Conservation (phyloP, 2,113 vertebrate genomes). For the Gracilinanus agilis region DNA sequence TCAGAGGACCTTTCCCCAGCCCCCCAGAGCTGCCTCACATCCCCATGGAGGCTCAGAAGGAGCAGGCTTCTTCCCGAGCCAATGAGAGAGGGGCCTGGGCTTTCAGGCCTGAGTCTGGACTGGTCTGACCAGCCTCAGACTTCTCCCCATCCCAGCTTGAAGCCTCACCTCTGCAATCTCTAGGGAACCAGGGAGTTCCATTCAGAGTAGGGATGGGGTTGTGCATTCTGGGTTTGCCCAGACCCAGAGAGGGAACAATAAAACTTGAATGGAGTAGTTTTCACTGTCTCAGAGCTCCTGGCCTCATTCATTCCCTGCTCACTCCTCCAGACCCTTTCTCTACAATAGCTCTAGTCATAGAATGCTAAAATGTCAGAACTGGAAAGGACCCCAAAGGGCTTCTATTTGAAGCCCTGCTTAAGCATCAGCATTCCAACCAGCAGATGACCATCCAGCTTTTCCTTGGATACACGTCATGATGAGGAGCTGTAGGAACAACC, state of each 20-base stretch:
- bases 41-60: not conserved
- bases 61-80: not conserved
- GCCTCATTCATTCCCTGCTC: not conserved
- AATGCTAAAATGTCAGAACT: not conserved
- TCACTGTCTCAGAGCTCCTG: slow-evolving; percentile 19
- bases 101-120: not conserved
- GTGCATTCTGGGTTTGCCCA: not conserved
- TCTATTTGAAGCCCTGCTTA: not conserved
- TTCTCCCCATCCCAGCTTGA: not conserved
- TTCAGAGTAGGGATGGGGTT: not conserved
- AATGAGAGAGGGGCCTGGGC: not conserved
- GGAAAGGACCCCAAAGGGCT: not conserved
- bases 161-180: not conserved
- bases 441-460: not conserved
- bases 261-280: slow-evolving; percentile 56
- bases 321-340: not conserved
- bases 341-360: not conserved
- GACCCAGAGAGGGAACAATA: slow-evolving; percentile 51
- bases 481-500: not conserved
- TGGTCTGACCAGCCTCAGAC: slow-evolving; percentile 50
- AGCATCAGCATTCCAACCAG: not conserved
- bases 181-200: slow-evolving; percentile 12
- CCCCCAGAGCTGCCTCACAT: not conserved
- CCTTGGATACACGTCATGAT: not conserved
- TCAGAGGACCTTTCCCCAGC: not conserved